Evolutionary conservation across 2,113 vertebrate species (phyloP), one percentile per base, ranked within the genome.

Genomic region (Dendrocopos noguchii): DNA sequence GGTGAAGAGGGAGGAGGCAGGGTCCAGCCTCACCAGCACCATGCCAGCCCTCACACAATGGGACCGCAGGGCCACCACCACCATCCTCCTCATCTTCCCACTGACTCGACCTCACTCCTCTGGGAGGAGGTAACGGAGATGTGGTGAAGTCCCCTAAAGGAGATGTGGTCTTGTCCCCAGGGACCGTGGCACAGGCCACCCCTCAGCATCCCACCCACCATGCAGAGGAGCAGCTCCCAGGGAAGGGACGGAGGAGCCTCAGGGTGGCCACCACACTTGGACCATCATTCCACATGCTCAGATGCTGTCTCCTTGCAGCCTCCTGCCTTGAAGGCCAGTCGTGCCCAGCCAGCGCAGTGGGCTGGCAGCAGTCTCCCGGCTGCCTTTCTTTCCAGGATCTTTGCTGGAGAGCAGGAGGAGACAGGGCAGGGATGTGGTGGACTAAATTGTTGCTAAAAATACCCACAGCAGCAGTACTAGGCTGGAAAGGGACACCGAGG

Each of bases 401-500:
- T 28, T 64, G 88, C 90, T 68, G 76, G 36, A 76, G 82, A 57
- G 76, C 66, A 17, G 47, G 18, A 65, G 50, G 39, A 67, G 63
- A 10, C 7, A 0, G 34, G 18, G 13, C 1, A 17, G 80, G 72
- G 27, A 34, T 9, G 2, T 34, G 6, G 18, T 0, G 2, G 31
- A 22, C 11, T 15, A 11, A 68, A 76, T 1, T 1, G 9, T 47
- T 28, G 71, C 71, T 17, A 63, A 73, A 87, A 75, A 63, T 31
- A 53, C 0, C 1, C 12, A 3, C 0, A 0, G 1, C 65, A 13
- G 68, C 46, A 11, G 15, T 0, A 19, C 4, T 7, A 3, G 65
- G 60, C 50, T 46, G 17, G 7, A 44, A 50, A 22, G 27, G 27
- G n/a, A 6, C 1, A 0, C 12, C 6, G 24, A 52, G 72, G 80